Evolutionary conservation across 53 echinoderm and acorn worm species (phyloP), one percentile per base, ranked within the genome.

Genomic region (Zoroaster sp.): DNA sequence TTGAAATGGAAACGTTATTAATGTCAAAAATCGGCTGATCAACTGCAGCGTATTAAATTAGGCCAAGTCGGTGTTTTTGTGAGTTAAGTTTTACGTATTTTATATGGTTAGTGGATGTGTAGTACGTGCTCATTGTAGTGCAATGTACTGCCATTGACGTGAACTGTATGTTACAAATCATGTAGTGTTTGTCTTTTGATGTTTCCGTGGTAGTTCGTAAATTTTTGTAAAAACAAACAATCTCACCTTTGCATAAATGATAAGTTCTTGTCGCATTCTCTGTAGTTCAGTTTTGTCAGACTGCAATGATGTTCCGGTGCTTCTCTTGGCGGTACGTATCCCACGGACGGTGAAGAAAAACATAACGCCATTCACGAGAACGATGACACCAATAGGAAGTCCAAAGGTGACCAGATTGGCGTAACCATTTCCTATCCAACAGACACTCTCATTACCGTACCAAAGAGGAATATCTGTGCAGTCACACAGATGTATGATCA

Each of bases 361-460:
- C 23, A 93, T 63, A 39, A 90, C 66, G 0, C 14, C 34, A 74
- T 93, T 93, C 40, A 70, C 67, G 0, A 91, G 39, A 23, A 93
- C 75, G 54, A 75, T 69, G 8, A 83, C 31, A 18, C 83, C 74
- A 4, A 93, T 88, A 14, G 93, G 93, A 46, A 38, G 82, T 5
- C 91, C 91, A 47, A 93, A 93, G 35, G 88, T 55, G 0, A 87
- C 73, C 59, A 93, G 75, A 66, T 82, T 91, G 49, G 82, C 75
- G n/a, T 87, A 35, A 33, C 53, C 66, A 46, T 91, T 63, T 25
- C 88, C 81, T 9, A 93, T 91, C 93, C 93, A 93, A 37, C 93
- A 93, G 7, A 88, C 76, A 14, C 30, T 40, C 34, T 87, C 65
- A 5, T 47, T 75, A 52, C 90, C 91, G 28, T 91, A 91, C 35